A percentile compares a stretch with the other conserved stretches of the same genome.
Evolutionary conservation across 2,888 invertebrate species (phyloP).

Genomic region (Homarus gammarus): DNA sequence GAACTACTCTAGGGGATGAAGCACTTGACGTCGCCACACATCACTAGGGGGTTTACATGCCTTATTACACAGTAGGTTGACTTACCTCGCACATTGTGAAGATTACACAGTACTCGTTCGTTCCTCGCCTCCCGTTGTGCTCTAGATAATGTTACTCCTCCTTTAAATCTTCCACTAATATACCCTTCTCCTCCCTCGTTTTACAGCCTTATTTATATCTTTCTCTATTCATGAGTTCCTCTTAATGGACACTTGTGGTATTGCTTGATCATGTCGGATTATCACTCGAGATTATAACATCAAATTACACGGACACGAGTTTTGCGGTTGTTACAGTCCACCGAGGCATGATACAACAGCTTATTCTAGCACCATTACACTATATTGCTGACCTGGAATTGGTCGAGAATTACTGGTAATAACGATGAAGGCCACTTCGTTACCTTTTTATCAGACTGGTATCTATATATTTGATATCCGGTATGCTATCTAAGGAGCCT

Average conservation of each 20-base stretch:
- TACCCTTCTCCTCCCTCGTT: not conserved
- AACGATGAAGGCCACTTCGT: not conserved
- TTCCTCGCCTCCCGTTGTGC: no score
- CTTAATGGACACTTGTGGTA: not conserved
- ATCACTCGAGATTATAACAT: not conserved
- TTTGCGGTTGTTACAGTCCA: not conserved
- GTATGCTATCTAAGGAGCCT: not conserved
- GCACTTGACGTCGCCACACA: no score
- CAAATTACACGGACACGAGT: not conserved
- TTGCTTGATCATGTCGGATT: not conserved
- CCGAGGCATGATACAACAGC: not conserved
- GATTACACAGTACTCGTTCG: not conserved
- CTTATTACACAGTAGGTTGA: no score
- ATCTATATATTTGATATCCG: not conserved
- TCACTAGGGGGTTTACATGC: no score
- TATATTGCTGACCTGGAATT: not conserved
- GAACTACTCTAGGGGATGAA: no score
- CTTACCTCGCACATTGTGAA: not conserved
- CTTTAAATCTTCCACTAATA: not conserved
- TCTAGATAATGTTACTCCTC: not conserved
- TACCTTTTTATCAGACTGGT: not conserved
- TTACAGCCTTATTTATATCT: not conserved
- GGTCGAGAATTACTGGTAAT: not conserved
- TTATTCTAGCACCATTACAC: not conserved
- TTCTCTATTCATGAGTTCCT: not conserved